Base-by-base conservation (phyloP, 2,888 invertebrate genomes). In the Nemapogon koenigi region DNA sequence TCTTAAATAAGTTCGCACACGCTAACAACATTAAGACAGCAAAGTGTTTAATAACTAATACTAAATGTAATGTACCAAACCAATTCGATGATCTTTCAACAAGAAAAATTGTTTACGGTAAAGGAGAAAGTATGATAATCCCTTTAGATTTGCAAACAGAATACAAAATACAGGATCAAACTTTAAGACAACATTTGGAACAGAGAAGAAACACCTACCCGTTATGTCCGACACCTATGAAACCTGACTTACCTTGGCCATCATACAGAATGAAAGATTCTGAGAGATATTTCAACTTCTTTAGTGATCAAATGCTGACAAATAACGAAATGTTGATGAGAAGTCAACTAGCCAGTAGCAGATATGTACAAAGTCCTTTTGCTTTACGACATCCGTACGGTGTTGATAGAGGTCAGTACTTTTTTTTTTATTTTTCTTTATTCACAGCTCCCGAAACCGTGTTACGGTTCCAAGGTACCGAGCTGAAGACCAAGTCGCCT, bases 141-240 rank as follows among this genome's bases (percentile, higher is more conserved):
- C 22, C 22, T 6, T 22, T 22, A 6, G 22, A 22, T 10, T 7
- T 6, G 10, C 10, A 8, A 22, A 22, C 22, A 14, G 28, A 4
- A 27, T 13, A n/a, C n/a, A 6, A 27, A 4, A n/a, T 4, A 6
- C 11, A 27, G n/a, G 8, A 15, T 3, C 28, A 18, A 6, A 30
- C 14, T 11, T 14, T 14, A 4, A 15, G 6, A 4, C 4, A 15
- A 16, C 13, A 15, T 17, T 19, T 25, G 6, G 30, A 30, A 16
- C 57, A 60, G 2, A 59, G 75, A 39, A 54, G 73, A 38, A 67
- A 70, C 39, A 72, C 72, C 0, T 69, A 60, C 38, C 76, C 76
- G 0, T 38, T 76, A 17, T 62, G 72, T 32, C 76, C 76, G 0
- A 68, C 57, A 26, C 60, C 76, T 3, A 42, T 76, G 32, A 73